Percentiles rank a stretch among this genome's conserved stretches.
These are phyloP conservation scores for Heliothis subflexa DNA, from an alignment of 1,140 invertebrate genomes.

Conservation along the genomic window DNA sequence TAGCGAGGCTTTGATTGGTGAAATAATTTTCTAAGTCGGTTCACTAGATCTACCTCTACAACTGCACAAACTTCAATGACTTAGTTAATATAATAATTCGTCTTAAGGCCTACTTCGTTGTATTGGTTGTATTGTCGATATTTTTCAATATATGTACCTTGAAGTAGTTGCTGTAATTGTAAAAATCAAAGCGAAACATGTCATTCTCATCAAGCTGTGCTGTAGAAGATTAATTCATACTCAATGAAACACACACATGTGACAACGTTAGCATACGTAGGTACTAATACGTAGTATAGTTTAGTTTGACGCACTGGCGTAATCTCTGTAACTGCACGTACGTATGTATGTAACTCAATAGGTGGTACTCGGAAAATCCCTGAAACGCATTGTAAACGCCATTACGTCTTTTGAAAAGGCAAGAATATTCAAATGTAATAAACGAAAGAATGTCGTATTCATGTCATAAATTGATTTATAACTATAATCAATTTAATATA, in stretches of 20 bases:
- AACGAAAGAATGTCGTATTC: too few relatives aligned
- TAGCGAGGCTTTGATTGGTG: too few relatives aligned
- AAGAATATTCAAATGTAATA: too few relatives aligned
- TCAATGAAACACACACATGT: background rate
- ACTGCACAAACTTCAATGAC: too few relatives aligned
- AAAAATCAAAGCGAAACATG: background rate
- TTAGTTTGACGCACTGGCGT: constrained; percentile 16
- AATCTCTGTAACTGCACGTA: background rate
- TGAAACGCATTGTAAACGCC: constrained; percentile 1
- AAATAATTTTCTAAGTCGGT: too few relatives aligned
- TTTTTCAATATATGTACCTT: constrained; percentile 18
- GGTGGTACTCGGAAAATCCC: constrained; percentile 17
- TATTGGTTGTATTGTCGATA: constrained; percentile 5
- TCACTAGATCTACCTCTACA: too few relatives aligned
- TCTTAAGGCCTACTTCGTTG: background rate
- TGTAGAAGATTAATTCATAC: background rate
- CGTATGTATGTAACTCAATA: background rate
- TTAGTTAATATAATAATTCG: too few relatives aligned
- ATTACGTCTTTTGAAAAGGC: too few relatives aligned
- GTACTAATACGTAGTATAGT: constrained; percentile 10
- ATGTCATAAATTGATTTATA: too few relatives aligned
- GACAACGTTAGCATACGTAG: background rate
- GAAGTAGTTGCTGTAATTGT: background rate
- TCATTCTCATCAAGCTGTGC: background rate
- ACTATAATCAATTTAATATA: too few relatives aligned